Conservation (phyloP, 2,113 vertebrate genomes). For the Motacilla tschutschensis region DNA sequence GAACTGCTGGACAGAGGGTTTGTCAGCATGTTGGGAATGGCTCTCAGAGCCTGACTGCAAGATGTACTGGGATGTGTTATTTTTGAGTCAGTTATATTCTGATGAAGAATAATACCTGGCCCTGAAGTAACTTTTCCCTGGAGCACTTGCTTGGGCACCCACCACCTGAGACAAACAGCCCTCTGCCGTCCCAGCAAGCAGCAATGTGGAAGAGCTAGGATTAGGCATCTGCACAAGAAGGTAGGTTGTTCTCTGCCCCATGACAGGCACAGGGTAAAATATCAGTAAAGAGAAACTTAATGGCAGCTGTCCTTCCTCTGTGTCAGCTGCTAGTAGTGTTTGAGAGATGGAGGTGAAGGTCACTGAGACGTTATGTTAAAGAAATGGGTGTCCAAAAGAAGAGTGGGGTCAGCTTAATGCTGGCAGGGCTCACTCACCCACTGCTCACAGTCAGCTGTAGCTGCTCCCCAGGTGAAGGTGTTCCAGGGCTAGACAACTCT, state of each 20-base stretch:
- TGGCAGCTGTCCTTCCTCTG: background rate
- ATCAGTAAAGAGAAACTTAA: background rate
- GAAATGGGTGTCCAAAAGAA: background rate
- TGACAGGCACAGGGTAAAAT: background rate
- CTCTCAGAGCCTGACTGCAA: background rate
- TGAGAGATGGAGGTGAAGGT: background rate
- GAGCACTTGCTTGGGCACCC: background rate
- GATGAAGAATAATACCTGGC: background rate
- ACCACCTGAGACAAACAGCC: accelerated
- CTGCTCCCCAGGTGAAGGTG: background rate
- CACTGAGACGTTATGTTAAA: background rate
- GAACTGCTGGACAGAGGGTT: background rate
- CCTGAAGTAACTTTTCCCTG: background rate
- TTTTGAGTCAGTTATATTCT: background rate
- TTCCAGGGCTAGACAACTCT: background rate
- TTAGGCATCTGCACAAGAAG: background rate
- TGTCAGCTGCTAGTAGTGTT: background rate
- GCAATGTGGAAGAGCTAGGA: background rate
- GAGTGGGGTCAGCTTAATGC: accelerated
- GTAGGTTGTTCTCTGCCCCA: background rate
- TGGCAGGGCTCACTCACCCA: accelerated
- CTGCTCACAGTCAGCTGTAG: background rate
- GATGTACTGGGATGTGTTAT: background rate
- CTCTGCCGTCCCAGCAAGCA: background rate
- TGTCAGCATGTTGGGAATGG: background rate